Conservation (phyloP, 2,888 invertebrate genomes). For the Megastigmus dorsalis region DNA sequence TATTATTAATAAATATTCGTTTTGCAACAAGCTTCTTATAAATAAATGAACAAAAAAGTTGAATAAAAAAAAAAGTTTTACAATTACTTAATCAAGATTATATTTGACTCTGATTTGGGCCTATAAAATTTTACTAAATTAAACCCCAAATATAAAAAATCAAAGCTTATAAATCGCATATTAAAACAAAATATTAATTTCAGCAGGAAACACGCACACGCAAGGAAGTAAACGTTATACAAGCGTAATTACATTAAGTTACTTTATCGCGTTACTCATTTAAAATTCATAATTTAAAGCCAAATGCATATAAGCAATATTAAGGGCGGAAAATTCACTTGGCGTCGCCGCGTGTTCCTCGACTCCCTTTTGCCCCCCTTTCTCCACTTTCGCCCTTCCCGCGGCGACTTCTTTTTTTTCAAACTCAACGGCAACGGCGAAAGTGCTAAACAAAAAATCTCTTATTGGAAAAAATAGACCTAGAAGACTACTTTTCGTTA, state of each 20-base stretch:
- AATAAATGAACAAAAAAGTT: no score
- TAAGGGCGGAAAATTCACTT: conserved; percentile 18
- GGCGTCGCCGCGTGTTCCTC: not conserved
- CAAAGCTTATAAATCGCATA: no score
- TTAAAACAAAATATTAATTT: conserved; percentile 6
- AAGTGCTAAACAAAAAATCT: conserved; percentile 44
- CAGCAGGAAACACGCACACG: not conserved
- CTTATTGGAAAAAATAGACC: conserved; percentile 34
- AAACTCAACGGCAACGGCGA: not conserved
- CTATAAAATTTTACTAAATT: not conserved
- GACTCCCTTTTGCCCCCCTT: not conserved
- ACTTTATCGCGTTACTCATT: conserved; percentile 8
- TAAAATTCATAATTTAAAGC: conserved; percentile 40
- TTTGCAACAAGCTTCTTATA: no score
- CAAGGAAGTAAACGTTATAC: not conserved
- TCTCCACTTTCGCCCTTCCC: not conserved
- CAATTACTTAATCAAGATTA: no score
- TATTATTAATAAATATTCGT: no score
- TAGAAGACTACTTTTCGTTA: conserved; percentile 32
- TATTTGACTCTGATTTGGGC: no score
- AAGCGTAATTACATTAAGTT: conserved; percentile 3
- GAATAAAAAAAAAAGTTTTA: no score
- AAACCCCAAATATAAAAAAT: no score
- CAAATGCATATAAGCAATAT: conserved; percentile 37
- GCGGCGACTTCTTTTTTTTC: conserved; percentile 3